Base-by-base conservation (phyloP, 2,113 vertebrate species). In the Jacana jacana region DNA sequence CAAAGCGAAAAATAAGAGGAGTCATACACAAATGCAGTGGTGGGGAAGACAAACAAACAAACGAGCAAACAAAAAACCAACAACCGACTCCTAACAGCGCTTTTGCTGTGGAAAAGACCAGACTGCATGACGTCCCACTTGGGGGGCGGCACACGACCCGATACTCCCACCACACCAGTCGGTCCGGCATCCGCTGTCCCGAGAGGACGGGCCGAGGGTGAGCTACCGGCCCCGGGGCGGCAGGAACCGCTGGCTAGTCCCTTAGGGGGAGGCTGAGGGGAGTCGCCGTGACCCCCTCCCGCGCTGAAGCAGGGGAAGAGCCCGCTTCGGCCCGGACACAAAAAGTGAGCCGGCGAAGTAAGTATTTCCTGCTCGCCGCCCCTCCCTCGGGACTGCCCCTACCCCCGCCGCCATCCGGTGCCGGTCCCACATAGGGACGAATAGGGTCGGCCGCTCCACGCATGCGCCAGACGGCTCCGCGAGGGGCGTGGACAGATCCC, bases 361-460 rank as follows among this genome's bases (percentile, higher is more conserved):
- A 3, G 3, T 8, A 7, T 2, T 5, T 7, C 48, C 33, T 4
- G 0, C 35, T 17, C 19, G 8, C 37, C 18, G 8, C 49, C 33
- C 17, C 31, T 5, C 1, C 37, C 19, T 27, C 3, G 15, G 14
- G 6, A 3, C 24, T 0, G 2, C 20, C n/a, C 17, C n/a, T n/a
- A n/a, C n/a, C n/a, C 39, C 22, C 57, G 5, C 25, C 16, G 2
- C 79, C 11, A 8, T 0, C 2, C 1, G 4, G 1, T 0, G 1
- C 58, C 19, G 0, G 0, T 0, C 20, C 60, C 19, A 1, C 7
- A 3, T 4, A 3, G 0, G 4, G 2, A 4, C 0, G 3, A 4
- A 4, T 1, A 4, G 6, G 2, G 10, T 1, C 3, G 0, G 0
- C 2, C 2, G 0, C 9, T 13, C 4, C 1, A 25, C 93, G 78